A percentile compares a stretch with the other conserved stretches of the same genome.
Evolutionary conservation across 2,113 vertebrate species (phyloP).

Genomic region (Gymnobelideus leadbeateri): DNA sequence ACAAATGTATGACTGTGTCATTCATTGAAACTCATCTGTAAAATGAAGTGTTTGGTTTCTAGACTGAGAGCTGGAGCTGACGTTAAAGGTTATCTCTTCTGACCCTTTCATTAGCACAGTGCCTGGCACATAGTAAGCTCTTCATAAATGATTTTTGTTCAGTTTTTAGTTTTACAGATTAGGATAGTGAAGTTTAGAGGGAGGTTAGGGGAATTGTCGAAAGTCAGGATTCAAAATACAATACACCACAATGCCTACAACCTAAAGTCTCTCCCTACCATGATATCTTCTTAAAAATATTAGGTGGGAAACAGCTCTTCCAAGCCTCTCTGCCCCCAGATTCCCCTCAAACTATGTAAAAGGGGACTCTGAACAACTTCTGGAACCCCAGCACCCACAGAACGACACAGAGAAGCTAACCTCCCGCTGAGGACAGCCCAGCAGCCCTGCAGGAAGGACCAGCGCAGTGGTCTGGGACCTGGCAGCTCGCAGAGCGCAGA

Average conservation of each 20-base stretch:
- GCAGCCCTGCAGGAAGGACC: too few relatives aligned
- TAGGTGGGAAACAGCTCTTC: too few relatives aligned
- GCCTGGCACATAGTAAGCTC: not conserved
- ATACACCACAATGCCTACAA: not conserved
- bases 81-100: not conserved
- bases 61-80: not conserved
- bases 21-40: slow-evolving; percentile 8
- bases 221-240: not conserved
- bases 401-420: too few relatives aligned
- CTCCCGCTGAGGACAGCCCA: too few relatives aligned
- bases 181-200: not conserved
- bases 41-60: slow-evolving; percentile 2
- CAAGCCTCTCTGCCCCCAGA: too few relatives aligned
- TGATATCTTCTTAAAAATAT: not conserved
- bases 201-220: not conserved
- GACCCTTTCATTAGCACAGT: not conserved
- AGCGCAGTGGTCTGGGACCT: too few relatives aligned
- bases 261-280: not conserved
- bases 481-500: too few relatives aligned
- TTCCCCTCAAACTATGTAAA: too few relatives aligned
- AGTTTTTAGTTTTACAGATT: not conserved
- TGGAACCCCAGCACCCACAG: too few relatives aligned
- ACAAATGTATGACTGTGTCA: not conserved
- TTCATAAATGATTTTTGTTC: not conserved
- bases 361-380: too few relatives aligned